Conservation (phyloP, 2,888 invertebrate species). For the Perdita meconis region DNA sequence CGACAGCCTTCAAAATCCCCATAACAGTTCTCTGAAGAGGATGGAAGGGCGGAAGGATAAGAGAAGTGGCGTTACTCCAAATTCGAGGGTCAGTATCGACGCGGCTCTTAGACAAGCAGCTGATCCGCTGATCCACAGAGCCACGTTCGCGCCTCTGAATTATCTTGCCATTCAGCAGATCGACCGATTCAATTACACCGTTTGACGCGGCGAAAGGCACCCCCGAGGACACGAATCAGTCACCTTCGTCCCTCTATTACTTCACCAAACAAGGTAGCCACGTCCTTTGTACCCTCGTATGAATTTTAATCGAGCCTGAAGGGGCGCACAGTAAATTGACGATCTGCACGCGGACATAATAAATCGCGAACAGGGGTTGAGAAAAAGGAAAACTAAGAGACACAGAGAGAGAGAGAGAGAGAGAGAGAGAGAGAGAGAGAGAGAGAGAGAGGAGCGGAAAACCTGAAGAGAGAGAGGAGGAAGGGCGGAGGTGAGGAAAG, state of each 20-base stretch:
- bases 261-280: slow-evolving; percentile 26
- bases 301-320: slow-evolving; percentile 30
- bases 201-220: slow-evolving; percentile 14
- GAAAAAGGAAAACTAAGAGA: background rate
- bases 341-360: slow-evolving; percentile 2
- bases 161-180: slow-evolving; percentile 12
- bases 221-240: slow-evolving; percentile 11
- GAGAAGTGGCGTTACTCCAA: slow-evolving; percentile 10
- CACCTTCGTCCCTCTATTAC: slow-evolving; percentile 26
- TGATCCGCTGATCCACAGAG: background rate
- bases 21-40: background rate
- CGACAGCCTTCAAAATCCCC: background rate
- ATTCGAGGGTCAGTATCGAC: background rate
- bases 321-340: slow-evolving; percentile 10
- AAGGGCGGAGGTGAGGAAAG: background rate
- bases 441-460: background rate
- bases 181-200: slow-evolving; percentile 33
- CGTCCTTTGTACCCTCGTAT: slow-evolving; percentile 10
- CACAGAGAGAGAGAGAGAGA: too few species aligned
- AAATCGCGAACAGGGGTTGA: background rate
- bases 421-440: too few species aligned
- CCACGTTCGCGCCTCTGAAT: slow-evolving; percentile 25
- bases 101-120: background rate
- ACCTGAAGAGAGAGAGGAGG: background rate
- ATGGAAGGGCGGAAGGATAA: background rate